Evolutionary conservation across 1,140 invertebrate genomes (phyloP), one percentile per base, ranked within the genome.

Genomic region (Araneus ventricosus): DNA sequence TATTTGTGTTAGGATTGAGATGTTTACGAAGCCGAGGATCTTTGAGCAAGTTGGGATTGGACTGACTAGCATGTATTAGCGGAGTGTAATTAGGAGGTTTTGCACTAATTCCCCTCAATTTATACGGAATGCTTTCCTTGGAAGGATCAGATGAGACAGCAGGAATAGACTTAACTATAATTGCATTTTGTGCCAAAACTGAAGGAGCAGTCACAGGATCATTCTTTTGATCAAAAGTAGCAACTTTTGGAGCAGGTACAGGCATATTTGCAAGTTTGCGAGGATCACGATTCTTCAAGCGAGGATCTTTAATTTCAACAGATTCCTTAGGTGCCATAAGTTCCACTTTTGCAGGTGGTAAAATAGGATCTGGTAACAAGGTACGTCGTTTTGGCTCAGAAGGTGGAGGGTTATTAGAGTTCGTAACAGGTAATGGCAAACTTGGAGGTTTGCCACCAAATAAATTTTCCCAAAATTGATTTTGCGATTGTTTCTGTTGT

Each of bases 21-120:
- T 89, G 94, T 80, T 94, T 94, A 24, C 94, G 87, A 57, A 94
- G 75, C 20, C 94, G 93, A 24, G 94, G 94, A 94, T 94, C 94
- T 79, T 94, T 94, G 8, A 93, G 91, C 7, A 94, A 52, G 27
- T 87, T 93, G 17, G 79, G 67, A 90, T 94, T 94, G 10, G 63
- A 84, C 7, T 93, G 90, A 93, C 88, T 94, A 10, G 67, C 80
- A 39, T 34, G 22, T 27, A 94, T 45, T 80, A 94, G 94, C 6
- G 85, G 67, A 27, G 92, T 93, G 70, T 94, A 94, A 85, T 94
- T 93, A 17, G 94, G 94, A 4, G 84, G 85, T 27, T 61, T 61
- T 30, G 91, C 63, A 27, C 45, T 59, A 8, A 94, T 80, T 37
- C 82, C 22, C 27, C 85, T 70, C 6, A 94, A 75, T 52, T 85